Conservation (phyloP, 2,888 invertebrate species). For the Argyra leucocephala region DNA sequence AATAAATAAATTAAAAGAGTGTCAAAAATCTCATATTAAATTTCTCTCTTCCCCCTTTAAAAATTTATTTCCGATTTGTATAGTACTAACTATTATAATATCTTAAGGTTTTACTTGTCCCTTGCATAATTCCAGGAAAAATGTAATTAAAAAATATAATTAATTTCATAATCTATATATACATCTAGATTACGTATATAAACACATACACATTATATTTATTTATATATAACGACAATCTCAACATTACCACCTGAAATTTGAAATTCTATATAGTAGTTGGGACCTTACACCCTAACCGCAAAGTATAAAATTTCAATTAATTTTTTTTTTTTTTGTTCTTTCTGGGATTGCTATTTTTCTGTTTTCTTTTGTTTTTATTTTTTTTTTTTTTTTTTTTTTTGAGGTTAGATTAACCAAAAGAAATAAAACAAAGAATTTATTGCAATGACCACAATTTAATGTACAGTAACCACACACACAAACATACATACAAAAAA, state of each 20-base stretch:
- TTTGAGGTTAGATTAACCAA: constrained; percentile 6
- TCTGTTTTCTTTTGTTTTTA: neutral
- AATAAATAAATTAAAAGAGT: too few species aligned
- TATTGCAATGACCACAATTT: neutral
- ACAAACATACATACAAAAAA: too few species aligned
- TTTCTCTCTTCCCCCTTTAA: too few species aligned
- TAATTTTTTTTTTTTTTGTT: neutral
- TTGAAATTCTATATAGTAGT: neutral
- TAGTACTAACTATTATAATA: too few species aligned
- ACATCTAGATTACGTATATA: neutral
- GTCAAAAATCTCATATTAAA: too few species aligned
- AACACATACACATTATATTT: neutral
- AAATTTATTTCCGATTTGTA: too few species aligned
- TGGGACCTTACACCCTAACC: neutral
- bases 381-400: neutral
- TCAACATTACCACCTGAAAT: neutral
- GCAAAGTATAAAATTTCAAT: constrained; percentile 6
- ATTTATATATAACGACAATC: neutral
- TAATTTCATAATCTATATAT: neutral
- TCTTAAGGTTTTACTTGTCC: neutral
- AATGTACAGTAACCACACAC: neutral
- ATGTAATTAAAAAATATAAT: neutral
- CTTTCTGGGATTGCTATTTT: too few species aligned
- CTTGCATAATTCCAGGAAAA: neutral
- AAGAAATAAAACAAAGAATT: neutral